These are phyloP conservation scores for Balaeniceps rex DNA, from an alignment of 2,113 vertebrate genomes.

Conservation along the genomic window DNA sequence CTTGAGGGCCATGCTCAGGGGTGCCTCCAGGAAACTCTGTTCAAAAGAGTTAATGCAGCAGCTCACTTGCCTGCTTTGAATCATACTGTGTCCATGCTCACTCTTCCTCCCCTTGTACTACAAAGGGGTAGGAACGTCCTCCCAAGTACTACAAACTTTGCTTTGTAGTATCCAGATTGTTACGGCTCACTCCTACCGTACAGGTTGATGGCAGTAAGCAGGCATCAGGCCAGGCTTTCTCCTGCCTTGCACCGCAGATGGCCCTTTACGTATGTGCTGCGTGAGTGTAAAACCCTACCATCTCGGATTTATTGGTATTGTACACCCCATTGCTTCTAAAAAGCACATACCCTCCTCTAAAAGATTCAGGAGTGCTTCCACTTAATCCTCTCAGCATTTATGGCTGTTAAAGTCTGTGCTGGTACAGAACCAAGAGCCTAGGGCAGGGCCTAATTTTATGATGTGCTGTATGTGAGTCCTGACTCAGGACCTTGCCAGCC, in stretches of 20 bases:
- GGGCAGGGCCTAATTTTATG: neutral
- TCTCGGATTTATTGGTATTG: neutral
- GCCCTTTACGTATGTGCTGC: neutral
- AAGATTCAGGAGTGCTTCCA: neutral
- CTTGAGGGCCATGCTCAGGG: neutral
- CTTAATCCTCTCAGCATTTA: neutral
- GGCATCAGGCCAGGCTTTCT: neutral
- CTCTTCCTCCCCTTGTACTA: neutral
- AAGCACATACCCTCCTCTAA: neutral
- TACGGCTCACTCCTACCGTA: neutral
- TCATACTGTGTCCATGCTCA: neutral
- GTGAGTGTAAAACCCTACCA: neutral
- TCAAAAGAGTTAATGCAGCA: neutral
- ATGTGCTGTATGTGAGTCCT: neutral
- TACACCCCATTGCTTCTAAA: neutral
- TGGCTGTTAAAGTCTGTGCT: neutral
- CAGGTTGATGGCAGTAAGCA: neutral
- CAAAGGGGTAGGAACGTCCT: too few species aligned
- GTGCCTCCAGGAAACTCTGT: constrained; percentile 25
- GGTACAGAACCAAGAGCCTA: neutral
- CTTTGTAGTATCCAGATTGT: neutral
- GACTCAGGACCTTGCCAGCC: neutral
- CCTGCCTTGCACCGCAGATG: neutral
- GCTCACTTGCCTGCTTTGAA: constrained; percentile 3
- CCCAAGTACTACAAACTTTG: too few species aligned